Evolutionary conservation across 2,113 vertebrate genomes (phyloP).

Genomic region (Oceanites oceanicus): DNA sequence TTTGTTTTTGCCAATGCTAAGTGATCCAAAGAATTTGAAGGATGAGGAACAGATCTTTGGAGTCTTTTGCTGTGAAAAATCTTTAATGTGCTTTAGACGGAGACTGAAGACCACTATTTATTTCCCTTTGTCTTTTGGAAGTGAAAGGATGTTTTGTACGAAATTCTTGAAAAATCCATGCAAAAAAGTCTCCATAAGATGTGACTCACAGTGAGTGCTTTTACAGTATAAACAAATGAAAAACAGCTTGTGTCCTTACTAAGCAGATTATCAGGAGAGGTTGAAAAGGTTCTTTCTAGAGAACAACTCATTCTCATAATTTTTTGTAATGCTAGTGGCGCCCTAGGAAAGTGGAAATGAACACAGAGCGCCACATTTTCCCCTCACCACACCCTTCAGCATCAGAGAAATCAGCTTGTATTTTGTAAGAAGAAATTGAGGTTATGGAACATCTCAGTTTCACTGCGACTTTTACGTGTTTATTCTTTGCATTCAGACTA

Average conservation of each 20-base stretch:
- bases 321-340: not conserved
- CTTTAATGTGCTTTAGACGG: slow-evolving; percentile 13
- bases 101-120: not conserved
- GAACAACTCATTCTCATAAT: not conserved
- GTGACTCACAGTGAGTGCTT: slow-evolving; percentile 23
- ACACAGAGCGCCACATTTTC: not conserved
- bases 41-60: not conserved
- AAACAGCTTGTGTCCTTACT: slow-evolving; percentile 45
- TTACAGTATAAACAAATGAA: slow-evolving; percentile 25
- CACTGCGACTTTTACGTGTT: rapidly evolving
- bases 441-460: not conserved
- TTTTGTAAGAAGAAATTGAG: not conserved
- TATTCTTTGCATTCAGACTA: not conserved
- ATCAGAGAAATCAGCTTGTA: not conserved
- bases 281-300: slow-evolving; percentile 40
- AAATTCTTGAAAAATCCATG: not conserved
- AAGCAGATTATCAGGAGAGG: slow-evolving; percentile 49
- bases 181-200: not conserved
- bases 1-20: not conserved
- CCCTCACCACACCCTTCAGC: not conserved
- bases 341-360: not conserved
- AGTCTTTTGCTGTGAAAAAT: slow-evolving; percentile 1
- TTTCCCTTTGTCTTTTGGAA: slow-evolving; percentile 20
- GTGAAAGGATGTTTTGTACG: slow-evolving; percentile 37
- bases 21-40: slow-evolving; percentile 22